Base-by-base conservation (phyloP, 2,888 invertebrate genomes). In the Tetragonula carbonaria region DNA sequence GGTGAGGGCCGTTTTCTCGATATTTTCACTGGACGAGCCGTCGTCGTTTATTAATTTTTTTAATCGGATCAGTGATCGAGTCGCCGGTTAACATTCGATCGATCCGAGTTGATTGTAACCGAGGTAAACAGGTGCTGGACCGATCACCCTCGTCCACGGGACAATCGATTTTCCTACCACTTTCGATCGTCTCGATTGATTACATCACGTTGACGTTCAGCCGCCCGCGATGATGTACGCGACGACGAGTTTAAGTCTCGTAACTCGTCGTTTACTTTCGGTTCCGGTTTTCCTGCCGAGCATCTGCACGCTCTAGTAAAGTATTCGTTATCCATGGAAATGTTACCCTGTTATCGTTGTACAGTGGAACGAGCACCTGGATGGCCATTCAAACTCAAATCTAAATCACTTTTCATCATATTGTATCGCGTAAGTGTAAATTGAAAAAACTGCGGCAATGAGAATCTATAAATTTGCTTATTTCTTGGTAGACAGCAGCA, bases 111-210 rank as follows among this genome's bases (percentile, higher is more conserved):
- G 83, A 83, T 81, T 76, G 74, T 23, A 67, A 63, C 75, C 38
- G 21, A 70, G 74, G 28, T 72, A 75, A 82, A 88, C 89, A 89
- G 89, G 87, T 89, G 88, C 68, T 65, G 74, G 74, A 50, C 53
- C 82, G 72, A 68, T 80, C 79, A 76, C 53, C 78, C 82, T 76
- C 74, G 78, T 88, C 84, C 84, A 75, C 79, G 63, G 65, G 73
- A 63, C 88, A 79, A 89, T 89, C 88, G 88, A 88, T 89, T 89
- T 87, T 89, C 85, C 85, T 86, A 82, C 75, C 88, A 73, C 80
- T 78, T 80, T 79, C 79, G 86, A 89, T 85, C 81, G 86, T 82
- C 82, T 76, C 50, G 68, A 53, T 57, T 76, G 88, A 89, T 89
- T 80, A 78, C 59, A 38, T 23, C 74, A 6, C 2, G 45, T 8